These are phyloP conservation scores for Slavum lentiscoides DNA, from an alignment of 2,888 invertebrate genomes.

Conservation along the genomic window DNA sequence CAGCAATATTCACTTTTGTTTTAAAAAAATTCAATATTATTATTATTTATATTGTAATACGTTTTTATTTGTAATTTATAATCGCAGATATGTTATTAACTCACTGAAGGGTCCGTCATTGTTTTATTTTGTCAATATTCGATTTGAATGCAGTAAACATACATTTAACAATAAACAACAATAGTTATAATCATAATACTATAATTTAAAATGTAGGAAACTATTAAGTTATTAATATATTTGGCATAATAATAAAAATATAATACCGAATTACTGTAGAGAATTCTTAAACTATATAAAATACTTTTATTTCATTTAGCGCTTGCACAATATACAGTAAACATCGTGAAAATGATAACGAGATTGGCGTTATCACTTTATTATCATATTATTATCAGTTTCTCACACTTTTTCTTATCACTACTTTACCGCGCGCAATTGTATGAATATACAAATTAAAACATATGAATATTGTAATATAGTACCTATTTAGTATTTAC, in stretches of 20 bases:
- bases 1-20: no score
- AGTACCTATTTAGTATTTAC: no score
- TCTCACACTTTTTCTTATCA: no score
- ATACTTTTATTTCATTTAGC: neutral
- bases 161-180: neutral
- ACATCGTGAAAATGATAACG: neutral
- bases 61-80: neutral
- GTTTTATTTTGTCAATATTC: neutral
- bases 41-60: no score
- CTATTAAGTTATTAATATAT: neutral
- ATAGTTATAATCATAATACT: neutral
- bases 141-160: neutral
- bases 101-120: conserved; percentile 6
- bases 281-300: neutral
- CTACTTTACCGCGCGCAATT: no score
- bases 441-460: no score
- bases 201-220: neutral
- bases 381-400: no score
- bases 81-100: neutral
- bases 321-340: no score
- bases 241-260: neutral
- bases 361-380: no score
- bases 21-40: no score
- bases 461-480: no score
- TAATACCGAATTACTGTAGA: neutral